Conservation (phyloP, 2,888 invertebrate species). For the Zootermopsis nevadensis region DNA sequence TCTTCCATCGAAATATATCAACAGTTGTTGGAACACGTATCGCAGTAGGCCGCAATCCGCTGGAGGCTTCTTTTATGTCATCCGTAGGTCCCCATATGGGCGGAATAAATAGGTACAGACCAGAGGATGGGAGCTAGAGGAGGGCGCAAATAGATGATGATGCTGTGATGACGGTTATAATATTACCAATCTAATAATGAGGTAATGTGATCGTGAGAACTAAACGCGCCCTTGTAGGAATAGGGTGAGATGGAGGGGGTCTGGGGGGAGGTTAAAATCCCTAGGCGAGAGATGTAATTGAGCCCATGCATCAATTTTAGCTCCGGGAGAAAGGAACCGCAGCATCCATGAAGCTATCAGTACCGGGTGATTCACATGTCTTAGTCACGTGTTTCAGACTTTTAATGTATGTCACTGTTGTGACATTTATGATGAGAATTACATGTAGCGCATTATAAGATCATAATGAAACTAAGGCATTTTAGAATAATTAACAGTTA, state of each 20-base stretch:
- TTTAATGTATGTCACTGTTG: no score
- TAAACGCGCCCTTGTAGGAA: conserved; percentile 30
- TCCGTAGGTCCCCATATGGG: neutral
- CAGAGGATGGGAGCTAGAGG: neutral
- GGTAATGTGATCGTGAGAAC: conserved; percentile 36
- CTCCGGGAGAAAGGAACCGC: conserved; percentile 20
- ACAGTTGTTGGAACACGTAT: neutral
- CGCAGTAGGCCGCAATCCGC: neutral
- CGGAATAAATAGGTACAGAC: neutral
- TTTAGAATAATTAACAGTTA: no score
- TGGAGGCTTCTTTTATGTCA: neutral
- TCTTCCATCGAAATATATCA: neutral
- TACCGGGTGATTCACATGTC: neutral
- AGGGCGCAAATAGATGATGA: conserved; percentile 29
- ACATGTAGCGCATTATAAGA: no score
- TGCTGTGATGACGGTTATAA: conserved; percentile 38
- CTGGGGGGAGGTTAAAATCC: conserved; percentile 8
- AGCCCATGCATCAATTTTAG: conserved; percentile 39
- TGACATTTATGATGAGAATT: no score
- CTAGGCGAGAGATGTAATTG: conserved; percentile 35
- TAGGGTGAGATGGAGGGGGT: neutral
- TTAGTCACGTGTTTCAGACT: neutral
- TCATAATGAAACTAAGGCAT: no score
- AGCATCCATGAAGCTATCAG: neutral
- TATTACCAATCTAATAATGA: conserved; percentile 50